phyloP scores from a whole-genome alignment of 2,888 invertebrate genomes.

The Drosophila villosipedis region DNA sequence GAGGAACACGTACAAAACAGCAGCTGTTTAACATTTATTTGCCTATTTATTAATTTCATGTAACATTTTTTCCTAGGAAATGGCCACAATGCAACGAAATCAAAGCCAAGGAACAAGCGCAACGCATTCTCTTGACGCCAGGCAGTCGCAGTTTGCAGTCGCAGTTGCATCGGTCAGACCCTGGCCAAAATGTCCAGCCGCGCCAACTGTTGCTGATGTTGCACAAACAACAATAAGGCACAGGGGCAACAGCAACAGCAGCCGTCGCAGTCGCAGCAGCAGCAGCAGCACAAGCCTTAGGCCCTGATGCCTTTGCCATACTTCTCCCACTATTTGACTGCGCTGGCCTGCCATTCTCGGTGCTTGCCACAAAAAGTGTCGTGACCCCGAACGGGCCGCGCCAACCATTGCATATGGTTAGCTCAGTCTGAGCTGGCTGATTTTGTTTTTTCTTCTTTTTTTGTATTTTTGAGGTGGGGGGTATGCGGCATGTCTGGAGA shows the following conservation, averaged over 20 bases:
- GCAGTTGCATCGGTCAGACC: conserved; percentile 59
- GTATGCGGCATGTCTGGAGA: conserved; percentile 48
- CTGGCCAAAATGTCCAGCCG: conserved; percentile 73
- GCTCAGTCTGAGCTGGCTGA: conserved; percentile 50
- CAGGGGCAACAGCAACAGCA: conserved; percentile 39
- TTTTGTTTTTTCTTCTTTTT: neutral
- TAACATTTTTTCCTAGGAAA: conserved; percentile 82
- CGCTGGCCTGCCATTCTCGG: conserved; percentile 56
- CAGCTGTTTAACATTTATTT: conserved; percentile 80
- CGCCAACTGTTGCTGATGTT: conserved; percentile 59
- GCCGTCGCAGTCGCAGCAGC: conserved; percentile 26
- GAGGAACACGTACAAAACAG: conserved; percentile 80
- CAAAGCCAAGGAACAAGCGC: conserved; percentile 80
- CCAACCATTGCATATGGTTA: conserved; percentile 73
- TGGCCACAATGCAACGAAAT: conserved; percentile 76
- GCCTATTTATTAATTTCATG: conserved; percentile 81
- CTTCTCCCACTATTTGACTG: conserved; percentile 82
- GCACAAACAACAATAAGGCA: conserved; percentile 68
- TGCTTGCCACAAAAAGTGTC: conserved; percentile 82
- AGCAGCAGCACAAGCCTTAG: conserved; percentile 43
- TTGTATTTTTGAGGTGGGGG: conserved; percentile 44
- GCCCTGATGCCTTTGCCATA: conserved; percentile 74
- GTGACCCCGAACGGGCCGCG: conserved; percentile 80
- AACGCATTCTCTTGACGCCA: conserved; percentile 80
- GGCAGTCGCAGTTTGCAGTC: conserved; percentile 69